phyloP scores from a whole-genome alignment of 2,888 invertebrate genomes.

The Agrotis clavis region DNA sequence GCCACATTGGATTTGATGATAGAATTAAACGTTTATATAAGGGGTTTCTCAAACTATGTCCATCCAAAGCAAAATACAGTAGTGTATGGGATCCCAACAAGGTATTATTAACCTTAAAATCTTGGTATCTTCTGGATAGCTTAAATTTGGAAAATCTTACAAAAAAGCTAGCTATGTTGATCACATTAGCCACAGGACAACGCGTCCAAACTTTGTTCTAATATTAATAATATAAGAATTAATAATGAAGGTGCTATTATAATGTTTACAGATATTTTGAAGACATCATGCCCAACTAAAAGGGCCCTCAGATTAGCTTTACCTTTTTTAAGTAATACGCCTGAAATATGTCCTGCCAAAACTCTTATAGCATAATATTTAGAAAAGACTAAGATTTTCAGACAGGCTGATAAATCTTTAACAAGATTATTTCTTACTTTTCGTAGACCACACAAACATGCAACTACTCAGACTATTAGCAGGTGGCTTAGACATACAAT shows the following conservation, averaged over 20 bases:
- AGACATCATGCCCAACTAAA: not conserved
- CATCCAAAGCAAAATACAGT: conserved; percentile 2
- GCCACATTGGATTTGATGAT: not conserved
- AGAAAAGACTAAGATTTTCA: too few relatives aligned
- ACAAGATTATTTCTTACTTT: not conserved
- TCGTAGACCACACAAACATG: not conserved
- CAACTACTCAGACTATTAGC: conserved; percentile 4
- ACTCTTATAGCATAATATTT: too few relatives aligned
- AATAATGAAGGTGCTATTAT: not conserved
- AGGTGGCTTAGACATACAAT: conserved; percentile 1
- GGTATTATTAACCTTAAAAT: not conserved
- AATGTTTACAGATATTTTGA: not conserved
- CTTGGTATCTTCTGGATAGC: conserved; percentile 8
- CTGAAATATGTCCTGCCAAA: too few relatives aligned
- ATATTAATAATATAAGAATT: not conserved
- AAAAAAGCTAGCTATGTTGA: not conserved
- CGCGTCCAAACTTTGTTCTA: conserved; percentile 4
- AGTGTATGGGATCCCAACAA: conserved; percentile 10
- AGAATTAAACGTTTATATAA: not conserved
- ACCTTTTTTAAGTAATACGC: not conserved
- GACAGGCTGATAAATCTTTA: too few relatives aligned
- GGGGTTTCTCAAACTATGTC: not conserved
- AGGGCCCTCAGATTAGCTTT: not conserved
- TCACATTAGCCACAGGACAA: not conserved
- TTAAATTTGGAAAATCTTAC: not conserved